These are phyloP conservation scores for Sula dactylatra DNA, from an alignment of 2,113 vertebrate genomes.

Conservation along the genomic window DNA sequence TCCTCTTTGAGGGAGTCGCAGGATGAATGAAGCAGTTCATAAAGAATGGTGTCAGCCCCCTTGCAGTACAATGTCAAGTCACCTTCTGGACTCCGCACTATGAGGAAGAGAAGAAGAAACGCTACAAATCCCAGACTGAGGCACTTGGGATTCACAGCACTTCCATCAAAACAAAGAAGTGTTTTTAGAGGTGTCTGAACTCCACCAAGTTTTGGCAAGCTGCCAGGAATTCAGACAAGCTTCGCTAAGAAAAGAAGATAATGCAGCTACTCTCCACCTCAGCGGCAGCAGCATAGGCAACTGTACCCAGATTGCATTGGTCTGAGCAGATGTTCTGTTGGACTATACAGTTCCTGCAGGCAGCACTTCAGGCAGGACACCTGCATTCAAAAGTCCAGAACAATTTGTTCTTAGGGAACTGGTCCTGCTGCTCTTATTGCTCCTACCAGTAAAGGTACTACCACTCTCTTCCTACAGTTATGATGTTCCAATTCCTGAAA, in stretches of 20 bases:
- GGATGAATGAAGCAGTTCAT: constrained; percentile 81
- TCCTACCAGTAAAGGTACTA: background rate
- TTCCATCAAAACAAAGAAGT: background rate
- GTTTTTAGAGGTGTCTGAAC: background rate
- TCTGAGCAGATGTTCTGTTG: background rate
- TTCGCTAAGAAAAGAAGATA: background rate
- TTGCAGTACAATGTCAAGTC: constrained; percentile 88
- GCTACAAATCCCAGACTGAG: background rate
- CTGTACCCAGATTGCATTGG: background rate
- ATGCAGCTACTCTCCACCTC: background rate
- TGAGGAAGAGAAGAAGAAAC: background rate
- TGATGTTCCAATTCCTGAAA: background rate
- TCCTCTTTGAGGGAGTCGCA: constrained; percentile 75
- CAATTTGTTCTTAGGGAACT: background rate
- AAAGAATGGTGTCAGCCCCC: constrained; percentile 92
- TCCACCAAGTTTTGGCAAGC: background rate
- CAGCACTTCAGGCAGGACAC: background rate
- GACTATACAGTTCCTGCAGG: rapidly evolving
- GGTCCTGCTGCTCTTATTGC: background rate
- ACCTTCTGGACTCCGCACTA: constrained; percentile 85
- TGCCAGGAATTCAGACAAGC: background rate
- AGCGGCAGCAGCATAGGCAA: background rate
- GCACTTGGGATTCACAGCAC: background rate
- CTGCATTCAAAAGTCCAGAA: background rate
- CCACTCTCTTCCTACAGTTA: background rate